These are phyloP conservation scores for Athalia circularis DNA, from an alignment of 2,888 invertebrate genomes.

Conservation along the genomic window DNA sequence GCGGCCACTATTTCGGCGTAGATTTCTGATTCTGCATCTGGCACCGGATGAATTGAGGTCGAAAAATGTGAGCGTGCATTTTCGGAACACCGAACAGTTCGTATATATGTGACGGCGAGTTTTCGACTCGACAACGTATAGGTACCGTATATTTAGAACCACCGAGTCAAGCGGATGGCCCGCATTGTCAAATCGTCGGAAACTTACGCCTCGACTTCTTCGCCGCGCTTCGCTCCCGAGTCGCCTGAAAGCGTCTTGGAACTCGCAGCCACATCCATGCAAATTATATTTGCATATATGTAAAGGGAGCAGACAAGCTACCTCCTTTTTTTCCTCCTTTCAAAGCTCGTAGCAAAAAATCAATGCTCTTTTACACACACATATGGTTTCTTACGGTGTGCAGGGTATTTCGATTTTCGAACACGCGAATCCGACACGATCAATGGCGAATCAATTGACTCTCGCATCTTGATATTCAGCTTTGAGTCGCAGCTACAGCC, in stretches of 20 bases:
- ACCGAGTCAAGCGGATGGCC: background rate
- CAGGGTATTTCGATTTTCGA: background rate
- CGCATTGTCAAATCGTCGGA: background rate
- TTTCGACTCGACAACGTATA: no score
- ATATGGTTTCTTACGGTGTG: background rate
- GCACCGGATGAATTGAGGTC: conserved; percentile 31
- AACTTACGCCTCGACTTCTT: no score
- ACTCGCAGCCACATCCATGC: no score
- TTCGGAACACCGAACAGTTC: conserved; percentile 24
- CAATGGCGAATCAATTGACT: no score
- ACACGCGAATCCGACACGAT: background rate
- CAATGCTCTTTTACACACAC: background rate
- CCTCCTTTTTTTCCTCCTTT: no score
- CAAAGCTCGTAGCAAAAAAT: background rate
- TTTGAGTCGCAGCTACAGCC: no score
- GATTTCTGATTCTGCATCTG: conserved; percentile 37
- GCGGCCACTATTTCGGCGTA: conserved; percentile 35
- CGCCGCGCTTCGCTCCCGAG: no score
- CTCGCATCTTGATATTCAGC: no score
- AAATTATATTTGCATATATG: no score
- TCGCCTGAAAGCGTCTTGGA: no score
- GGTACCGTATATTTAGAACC: no score
- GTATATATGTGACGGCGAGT: background rate
- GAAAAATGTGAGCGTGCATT: conserved; percentile 40
- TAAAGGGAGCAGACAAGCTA: no score